phyloP scores from a whole-genome alignment of 2,113 vertebrate genomes.

The Eubucco bourcierii region DNA sequence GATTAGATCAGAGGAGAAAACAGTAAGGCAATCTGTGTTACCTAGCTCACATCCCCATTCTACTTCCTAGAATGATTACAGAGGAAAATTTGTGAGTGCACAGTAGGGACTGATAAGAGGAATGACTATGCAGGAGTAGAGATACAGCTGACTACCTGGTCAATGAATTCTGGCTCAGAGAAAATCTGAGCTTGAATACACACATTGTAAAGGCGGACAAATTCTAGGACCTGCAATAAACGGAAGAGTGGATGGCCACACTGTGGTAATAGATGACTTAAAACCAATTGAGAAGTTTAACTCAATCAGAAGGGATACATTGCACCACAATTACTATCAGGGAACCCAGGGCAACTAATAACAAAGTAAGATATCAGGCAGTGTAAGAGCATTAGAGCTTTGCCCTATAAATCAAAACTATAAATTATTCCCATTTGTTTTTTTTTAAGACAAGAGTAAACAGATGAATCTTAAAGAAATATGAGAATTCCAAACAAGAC shows the following conservation, averaged over 20 bases:
- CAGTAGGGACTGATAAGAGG: neutral
- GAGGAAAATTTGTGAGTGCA: accelerated
- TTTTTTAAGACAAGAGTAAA: neutral
- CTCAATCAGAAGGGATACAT: neutral
- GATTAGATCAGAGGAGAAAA: neutral
- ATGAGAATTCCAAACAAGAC: neutral
- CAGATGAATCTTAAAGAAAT: neutral
- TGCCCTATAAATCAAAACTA: neutral
- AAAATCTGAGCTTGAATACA: neutral
- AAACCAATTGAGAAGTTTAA: neutral
- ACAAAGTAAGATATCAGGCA: neutral
- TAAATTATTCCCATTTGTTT: neutral
- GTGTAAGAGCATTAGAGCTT: neutral
- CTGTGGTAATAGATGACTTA: neutral
- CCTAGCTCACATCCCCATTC: neutral
- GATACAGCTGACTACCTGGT: neutral
- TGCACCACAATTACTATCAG: neutral
- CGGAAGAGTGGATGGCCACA: neutral
- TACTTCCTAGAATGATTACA: neutral
- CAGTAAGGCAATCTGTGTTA: neutral
- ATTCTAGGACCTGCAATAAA: neutral
- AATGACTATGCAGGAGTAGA: neutral
- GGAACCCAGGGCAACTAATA: neutral
- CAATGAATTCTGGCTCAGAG: neutral
- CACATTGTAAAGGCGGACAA: neutral